Evolutionary conservation across 1,140 invertebrate species (phyloP), one percentile per base, ranked within the genome.

Genomic region (Danaus melanippus): DNA sequence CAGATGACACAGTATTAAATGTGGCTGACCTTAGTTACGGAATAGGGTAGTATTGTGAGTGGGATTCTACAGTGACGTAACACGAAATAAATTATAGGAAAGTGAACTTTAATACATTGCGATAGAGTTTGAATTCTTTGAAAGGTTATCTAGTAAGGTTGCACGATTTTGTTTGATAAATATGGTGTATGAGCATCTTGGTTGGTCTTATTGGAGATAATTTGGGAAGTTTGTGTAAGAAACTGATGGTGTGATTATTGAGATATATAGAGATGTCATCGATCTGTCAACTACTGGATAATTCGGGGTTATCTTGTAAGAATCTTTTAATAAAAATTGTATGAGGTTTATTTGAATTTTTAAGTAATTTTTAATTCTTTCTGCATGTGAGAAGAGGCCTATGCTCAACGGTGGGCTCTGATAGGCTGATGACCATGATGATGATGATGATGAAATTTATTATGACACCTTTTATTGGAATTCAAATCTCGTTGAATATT

Each of bases 141-240:
- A 39, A 32, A 3, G 12, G 10, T 9, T 45, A 32, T 32, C 21
- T n/a, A 40, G 12, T 21, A 56, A 43, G 41, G 15, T 58, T 21
- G 21, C 48, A 11, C 44, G 5, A 50, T 44, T 62, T 44, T n/a
- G 12, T 46, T 46, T 66, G 72, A 68, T 64, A 70, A 69, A 77
- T 75, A 71, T 73, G 70, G 73, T 74, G 70, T 51, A 65, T 42
- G 63, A 54, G 61, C 68, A 77, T 76, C 69, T 62, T 71, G 74
- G 64, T 57, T 53, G 55, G 58, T 65, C 64, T 66, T 72, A 76
- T 71, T 74, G 65, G 64, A 64, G 56, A 71, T 74, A 75, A 74
- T 78, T 75, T 66, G 60, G 69, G 54, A 61, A 73, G 66, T 66
- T 64, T 63, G 57, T 46, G 43, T 45, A 51, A 56, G 64, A 66